These are phyloP conservation scores for Gila robusta DNA, from an alignment of 2,797 vertebrate genomes.

Conservation along the genomic window DNA sequence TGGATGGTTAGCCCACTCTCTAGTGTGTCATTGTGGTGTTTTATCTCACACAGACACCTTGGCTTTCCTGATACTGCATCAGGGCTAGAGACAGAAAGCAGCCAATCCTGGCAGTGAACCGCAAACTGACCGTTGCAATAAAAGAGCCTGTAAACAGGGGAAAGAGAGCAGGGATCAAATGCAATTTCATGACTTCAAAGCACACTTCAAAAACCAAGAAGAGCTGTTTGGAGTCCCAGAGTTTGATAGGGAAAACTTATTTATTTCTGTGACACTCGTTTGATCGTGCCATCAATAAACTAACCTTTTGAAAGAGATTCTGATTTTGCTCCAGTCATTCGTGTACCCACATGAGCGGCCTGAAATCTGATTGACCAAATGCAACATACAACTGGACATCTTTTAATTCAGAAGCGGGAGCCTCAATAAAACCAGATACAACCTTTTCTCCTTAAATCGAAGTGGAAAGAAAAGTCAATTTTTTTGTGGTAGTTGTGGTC, in stretches of 20 bases:
- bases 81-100: conserved; percentile 70
- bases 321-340: not conserved
- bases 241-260: not conserved
- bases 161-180: conserved; percentile 79
- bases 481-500: not conserved
- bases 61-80: conserved; percentile 71
- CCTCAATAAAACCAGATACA: not conserved
- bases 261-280: not conserved
- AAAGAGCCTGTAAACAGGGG: conserved; percentile 71
- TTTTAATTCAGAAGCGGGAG: not conserved
- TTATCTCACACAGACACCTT: conserved; percentile 82
- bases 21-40: conserved; percentile 66
- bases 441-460: not conserved
- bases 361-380: conserved; percentile 1
- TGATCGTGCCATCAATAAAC: conserved; percentile 17
- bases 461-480: not conserved
- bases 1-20: conserved; percentile 53
- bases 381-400: not conserved
- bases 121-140: conserved; percentile 86
- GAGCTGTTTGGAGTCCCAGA: conserved; percentile 16
- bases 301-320: conserved; percentile 4
- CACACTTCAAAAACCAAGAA: conserved; percentile 3
- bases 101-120: conserved; percentile 76
- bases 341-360: not conserved
- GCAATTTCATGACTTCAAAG: conserved; percentile 70